phyloP scores from a whole-genome alignment of 2,113 vertebrate species.

The Paradoxurus hermaphroditus region DNA sequence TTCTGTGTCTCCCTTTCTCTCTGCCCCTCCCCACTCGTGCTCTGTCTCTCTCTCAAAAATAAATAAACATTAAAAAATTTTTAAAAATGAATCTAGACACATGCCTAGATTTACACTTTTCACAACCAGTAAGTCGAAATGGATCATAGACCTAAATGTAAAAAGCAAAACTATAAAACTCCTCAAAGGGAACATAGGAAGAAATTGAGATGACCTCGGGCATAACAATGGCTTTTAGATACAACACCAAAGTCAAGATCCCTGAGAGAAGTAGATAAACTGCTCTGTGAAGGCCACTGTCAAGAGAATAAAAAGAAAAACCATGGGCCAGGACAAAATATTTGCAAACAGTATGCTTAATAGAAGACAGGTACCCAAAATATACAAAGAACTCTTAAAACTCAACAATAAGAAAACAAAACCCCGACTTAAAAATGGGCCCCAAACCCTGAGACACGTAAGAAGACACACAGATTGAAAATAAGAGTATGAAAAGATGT shows the following conservation, averaged over 20 bases:
- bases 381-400: not conserved
- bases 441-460: not conserved
- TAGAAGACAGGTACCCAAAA: not conserved
- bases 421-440: not conserved
- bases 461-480: not conserved
- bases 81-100: not conserved
- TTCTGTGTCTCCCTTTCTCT: too few species aligned
- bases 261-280: not conserved
- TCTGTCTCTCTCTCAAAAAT: too few species aligned
- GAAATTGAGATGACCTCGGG: not conserved
- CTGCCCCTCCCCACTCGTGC: too few species aligned
- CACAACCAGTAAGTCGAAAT: not conserved
- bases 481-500: not conserved
- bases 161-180: not conserved
- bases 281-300: not conserved
- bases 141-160: not conserved
- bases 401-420: not conserved
- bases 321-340: not conserved
- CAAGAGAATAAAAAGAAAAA: not conserved
- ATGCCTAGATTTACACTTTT: not conserved
- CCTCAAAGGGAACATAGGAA: not conserved
- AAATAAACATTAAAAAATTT: too few species aligned
- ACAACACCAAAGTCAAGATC: not conserved
- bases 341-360: not conserved
- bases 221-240: too few species aligned